phyloP scores from a whole-genome alignment of 92 coral and sea anemone species.

The Bergia puertoricense region DNA sequence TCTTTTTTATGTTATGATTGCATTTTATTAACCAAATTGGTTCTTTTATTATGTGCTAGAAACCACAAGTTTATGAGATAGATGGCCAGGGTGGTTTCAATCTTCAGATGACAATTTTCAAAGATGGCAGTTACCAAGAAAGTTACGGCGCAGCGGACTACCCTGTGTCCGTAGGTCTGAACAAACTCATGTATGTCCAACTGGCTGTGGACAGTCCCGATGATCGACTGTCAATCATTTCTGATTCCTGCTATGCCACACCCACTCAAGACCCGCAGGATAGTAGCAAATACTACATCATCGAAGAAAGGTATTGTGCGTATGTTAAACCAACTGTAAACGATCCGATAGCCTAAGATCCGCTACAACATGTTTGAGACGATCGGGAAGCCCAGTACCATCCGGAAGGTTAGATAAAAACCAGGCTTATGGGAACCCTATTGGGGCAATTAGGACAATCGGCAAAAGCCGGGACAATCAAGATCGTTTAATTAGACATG shows the following conservation, averaged over 20 bases:
- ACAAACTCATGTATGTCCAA: constrained; percentile 34
- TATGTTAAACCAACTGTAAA: too few relatives aligned
- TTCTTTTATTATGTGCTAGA: not conserved
- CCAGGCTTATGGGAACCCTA: too few relatives aligned
- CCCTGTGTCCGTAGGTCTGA: constrained; percentile 15
- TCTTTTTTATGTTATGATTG: too few relatives aligned
- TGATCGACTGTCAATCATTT: constrained; percentile 31
- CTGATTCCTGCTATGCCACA: constrained; percentile 37
- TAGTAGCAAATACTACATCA: constrained; percentile 23
- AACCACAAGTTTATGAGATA: not conserved
- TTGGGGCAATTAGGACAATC: too few relatives aligned
- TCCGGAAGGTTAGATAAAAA: too few relatives aligned
- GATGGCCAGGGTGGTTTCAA: constrained; percentile 33
- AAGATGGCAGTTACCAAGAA: not conserved
- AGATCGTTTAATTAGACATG: too few relatives aligned
- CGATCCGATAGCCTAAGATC: too few relatives aligned
- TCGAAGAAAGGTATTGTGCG: constrained; percentile 23
- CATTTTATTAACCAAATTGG: not conserved
- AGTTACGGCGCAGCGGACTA: constrained; percentile 24
- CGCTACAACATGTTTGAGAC: too few relatives aligned
- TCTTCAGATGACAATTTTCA: constrained; percentile 40
- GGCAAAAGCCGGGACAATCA: too few relatives aligned
- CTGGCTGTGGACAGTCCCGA: constrained; percentile 40
- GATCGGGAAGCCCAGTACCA: too few relatives aligned
- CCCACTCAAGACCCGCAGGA: constrained; percentile 25